Evolutionary conservation across 2,888 invertebrate genomes (phyloP).

Genomic region (Nyleta sp.): DNA sequence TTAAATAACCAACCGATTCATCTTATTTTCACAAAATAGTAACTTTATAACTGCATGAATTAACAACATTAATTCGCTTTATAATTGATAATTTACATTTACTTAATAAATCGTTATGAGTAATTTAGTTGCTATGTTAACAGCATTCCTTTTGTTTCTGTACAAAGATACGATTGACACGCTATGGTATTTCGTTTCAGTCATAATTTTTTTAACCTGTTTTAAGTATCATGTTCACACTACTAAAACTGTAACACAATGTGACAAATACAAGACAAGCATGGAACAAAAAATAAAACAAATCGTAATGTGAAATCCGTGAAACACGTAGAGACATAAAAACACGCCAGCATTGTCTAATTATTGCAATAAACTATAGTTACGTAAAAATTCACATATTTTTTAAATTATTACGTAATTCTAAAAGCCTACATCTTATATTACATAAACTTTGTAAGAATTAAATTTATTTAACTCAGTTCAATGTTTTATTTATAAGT

Average conservation of each 20-base stretch:
- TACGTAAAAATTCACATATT: neutral
- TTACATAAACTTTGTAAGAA: neutral
- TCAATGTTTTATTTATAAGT: neutral
- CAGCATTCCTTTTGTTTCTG: no score
- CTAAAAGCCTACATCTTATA: no score
- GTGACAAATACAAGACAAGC: slow-evolving; percentile 34
- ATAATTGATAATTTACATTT: no score
- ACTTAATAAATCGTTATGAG: no score
- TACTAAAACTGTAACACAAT: slow-evolving; percentile 24
- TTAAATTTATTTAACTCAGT: neutral
- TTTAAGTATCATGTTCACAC: slow-evolving; percentile 36
- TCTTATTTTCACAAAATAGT: no score
- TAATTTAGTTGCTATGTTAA: neutral
- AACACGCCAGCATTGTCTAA: neutral
- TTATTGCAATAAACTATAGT: no score
- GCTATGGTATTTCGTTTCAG: slow-evolving; percentile 20
- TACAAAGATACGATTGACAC: slow-evolving; percentile 2
- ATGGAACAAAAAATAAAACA: slow-evolving; percentile 11
- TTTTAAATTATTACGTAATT: no score
- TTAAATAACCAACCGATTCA: no score
- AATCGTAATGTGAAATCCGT: slow-evolving; percentile 8
- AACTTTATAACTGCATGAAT: no score
- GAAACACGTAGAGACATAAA: neutral
- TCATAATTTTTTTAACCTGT: slow-evolving; percentile 25
- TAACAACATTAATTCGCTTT: no score